A percentile compares a stretch with the other conserved stretches of the same genome.
These are phyloP conservation scores for Cheilosia pagana DNA, from an alignment of 2,888 invertebrate species.

Conservation along the genomic window DNA sequence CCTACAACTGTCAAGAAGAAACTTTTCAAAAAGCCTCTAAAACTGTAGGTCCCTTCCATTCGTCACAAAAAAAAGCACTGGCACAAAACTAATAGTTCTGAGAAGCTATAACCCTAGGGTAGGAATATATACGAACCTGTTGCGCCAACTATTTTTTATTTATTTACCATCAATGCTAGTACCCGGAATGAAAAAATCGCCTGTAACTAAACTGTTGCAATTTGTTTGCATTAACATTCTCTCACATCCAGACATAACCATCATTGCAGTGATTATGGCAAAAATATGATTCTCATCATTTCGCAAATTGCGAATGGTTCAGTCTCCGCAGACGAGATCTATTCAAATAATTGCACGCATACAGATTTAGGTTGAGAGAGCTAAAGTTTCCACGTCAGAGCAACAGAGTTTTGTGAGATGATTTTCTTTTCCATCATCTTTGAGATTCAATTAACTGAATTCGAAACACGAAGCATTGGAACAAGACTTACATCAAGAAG, in stretches of 20 bases:
- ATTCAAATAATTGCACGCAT: background rate
- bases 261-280: background rate
- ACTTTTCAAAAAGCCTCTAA: too few species aligned
- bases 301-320: constrained; percentile 3
- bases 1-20: too few species aligned
- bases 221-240: background rate
- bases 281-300: constrained; percentile 19
- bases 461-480: constrained; percentile 24
- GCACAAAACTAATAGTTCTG: too few species aligned
- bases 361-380: background rate
- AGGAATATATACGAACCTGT: too few species aligned
- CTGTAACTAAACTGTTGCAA: background rate
- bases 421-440: constrained; percentile 20
- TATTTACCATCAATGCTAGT: too few species aligned
- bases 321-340: constrained; percentile 8
- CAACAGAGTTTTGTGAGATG: background rate
- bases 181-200: too few species aligned
- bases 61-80: too few species aligned
- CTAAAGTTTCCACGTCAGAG: constrained; percentile 5
- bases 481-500: background rate
- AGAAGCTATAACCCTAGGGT: too few species aligned
- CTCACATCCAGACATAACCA: background rate
- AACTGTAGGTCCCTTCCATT: too few species aligned
- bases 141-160: too few species aligned
- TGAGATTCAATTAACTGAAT: constrained; percentile 51